These are phyloP conservation scores for Oxytorus armatus DNA, from an alignment of 2,888 invertebrate species.

Conservation along the genomic window DNA sequence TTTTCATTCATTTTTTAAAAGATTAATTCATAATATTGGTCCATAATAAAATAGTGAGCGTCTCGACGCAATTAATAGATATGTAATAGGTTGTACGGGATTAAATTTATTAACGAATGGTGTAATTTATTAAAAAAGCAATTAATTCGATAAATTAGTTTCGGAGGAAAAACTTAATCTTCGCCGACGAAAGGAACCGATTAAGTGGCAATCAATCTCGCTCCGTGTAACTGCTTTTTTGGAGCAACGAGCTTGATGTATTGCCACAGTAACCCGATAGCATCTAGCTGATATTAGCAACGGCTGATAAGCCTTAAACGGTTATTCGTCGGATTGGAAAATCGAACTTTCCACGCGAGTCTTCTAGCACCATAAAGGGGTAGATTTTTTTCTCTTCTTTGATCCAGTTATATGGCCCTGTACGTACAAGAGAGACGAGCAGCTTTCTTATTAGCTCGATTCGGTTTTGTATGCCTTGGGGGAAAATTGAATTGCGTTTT, in stretches of 20 bases:
- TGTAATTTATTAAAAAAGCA: no score
- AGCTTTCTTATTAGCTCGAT: slow-evolving; percentile 22
- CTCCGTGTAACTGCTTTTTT: slow-evolving; percentile 3
- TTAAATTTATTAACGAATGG: no score
- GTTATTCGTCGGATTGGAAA: slow-evolving; percentile 29
- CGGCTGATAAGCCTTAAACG: background rate
- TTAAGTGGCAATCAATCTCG: slow-evolving; percentile 44
- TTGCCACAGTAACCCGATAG: slow-evolving; percentile 6
- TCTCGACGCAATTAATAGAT: no score
- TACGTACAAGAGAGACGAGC: background rate
- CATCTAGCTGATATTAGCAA: background rate
- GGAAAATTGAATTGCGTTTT: background rate
- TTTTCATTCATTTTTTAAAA: no score
- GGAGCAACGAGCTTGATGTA: background rate
- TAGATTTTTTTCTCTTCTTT: background rate
- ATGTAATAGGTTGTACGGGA: no score
- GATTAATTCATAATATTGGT: no score
- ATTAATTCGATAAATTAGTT: no score
- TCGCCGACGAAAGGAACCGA: background rate
- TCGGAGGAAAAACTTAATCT: background rate
- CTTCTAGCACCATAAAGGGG: slow-evolving; percentile 3
- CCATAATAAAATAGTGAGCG: no score
- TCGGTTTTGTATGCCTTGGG: slow-evolving; percentile 1
- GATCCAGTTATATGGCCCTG: slow-evolving; percentile 3
- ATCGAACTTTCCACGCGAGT: slow-evolving; percentile 27